phyloP scores from a whole-genome alignment of 2,888 invertebrate genomes.

The Norana najaformis region DNA sequence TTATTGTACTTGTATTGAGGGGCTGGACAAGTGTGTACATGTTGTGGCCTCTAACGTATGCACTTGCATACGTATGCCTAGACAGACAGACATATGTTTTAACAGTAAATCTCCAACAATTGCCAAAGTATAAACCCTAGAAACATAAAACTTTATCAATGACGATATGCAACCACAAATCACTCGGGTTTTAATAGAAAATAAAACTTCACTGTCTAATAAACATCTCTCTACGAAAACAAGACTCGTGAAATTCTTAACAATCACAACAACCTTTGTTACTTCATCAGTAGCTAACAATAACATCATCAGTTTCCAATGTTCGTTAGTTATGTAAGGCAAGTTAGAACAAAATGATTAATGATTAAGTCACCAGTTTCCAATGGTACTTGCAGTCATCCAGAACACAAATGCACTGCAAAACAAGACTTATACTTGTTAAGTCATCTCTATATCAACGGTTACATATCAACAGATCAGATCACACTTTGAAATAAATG shows the following conservation, averaged over 20 bases:
- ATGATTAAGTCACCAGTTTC: background rate
- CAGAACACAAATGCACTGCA: background rate
- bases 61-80: too few relatives aligned
- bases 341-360: background rate
- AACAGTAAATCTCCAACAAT: background rate
- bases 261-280: background rate
- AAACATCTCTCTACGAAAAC: slow-evolving; percentile 13
- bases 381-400: background rate
- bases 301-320: background rate
- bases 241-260: background rate
- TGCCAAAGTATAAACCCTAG: background rate
- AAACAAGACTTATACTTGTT: background rate
- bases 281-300: background rate
- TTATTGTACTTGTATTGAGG: too few relatives aligned
- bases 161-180: background rate
- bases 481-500: background rate
- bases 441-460: background rate
- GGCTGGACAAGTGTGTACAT: too few relatives aligned
- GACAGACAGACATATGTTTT: background rate
- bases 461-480: background rate
- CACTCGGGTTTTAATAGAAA: slow-evolving; percentile 10
- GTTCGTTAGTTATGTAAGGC: background rate
- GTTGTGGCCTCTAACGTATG: too few relatives aligned
- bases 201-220: background rate
- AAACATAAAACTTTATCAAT: background rate